Evolutionary conservation across 2,888 invertebrate genomes (phyloP).

Genomic region (Ecliptopera silaceata): DNA sequence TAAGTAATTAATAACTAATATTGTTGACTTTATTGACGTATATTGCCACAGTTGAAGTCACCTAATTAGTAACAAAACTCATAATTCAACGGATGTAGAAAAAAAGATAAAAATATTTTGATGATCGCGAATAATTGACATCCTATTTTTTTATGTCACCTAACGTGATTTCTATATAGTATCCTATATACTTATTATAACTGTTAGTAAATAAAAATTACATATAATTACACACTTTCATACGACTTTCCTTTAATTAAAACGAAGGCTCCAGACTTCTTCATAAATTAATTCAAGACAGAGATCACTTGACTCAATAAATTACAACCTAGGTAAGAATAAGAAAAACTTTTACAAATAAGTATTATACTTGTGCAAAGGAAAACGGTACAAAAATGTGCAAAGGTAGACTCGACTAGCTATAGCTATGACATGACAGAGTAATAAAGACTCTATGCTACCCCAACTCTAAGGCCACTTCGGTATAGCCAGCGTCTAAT

Average conservation of each 20-base stretch:
- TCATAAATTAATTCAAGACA: no score
- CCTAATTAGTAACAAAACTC: not conserved
- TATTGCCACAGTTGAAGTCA: not conserved
- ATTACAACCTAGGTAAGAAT: not conserved
- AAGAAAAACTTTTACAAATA: not conserved
- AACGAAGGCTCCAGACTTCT: not conserved
- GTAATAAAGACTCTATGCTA: no score
- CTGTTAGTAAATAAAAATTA: constrained; percentile 1
- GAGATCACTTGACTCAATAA: no score
- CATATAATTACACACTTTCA: constrained; percentile 11
- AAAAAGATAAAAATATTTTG: not conserved
- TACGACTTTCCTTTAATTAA: constrained; percentile 12
- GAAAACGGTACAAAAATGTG: constrained; percentile 20
- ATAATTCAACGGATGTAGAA: not conserved
- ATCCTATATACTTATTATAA: constrained; percentile 3
- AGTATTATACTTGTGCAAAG: not conserved
- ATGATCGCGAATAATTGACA: not conserved
- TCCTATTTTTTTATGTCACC: constrained; percentile 7
- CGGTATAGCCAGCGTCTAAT: not conserved
- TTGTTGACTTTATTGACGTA: not conserved
- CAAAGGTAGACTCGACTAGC: constrained; percentile 12
- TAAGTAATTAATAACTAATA: not conserved
- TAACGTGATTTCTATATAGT: constrained; percentile 21
- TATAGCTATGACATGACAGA: not conserved
- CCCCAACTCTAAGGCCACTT: constrained; percentile 20